Percentiles rank a stretch among this genome's conserved stretches.
Evolutionary conservation across 64 coral and sea anemone species (phyloP).

Genomic region (Cladopsammia gracilis): DNA sequence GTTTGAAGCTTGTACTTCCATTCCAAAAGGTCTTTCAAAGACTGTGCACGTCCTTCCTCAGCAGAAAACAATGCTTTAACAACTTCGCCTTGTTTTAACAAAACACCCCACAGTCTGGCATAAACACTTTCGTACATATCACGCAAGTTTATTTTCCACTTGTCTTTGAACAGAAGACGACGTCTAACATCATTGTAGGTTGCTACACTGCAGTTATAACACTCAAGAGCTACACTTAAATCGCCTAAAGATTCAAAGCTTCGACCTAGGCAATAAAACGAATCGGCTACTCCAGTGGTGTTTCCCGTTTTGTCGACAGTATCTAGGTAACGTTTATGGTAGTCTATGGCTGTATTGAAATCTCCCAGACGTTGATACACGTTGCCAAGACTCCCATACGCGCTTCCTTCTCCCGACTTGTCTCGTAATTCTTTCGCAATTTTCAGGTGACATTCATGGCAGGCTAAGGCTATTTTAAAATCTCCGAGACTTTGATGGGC

Average conservation of each 20-base stretch:
- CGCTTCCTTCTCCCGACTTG: background rate
- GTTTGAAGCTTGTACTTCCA: background rate
- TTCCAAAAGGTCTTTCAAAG: constrained; percentile 6
- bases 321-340: background rate
- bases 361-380: background rate
- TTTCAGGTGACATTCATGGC: background rate
- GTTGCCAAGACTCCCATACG: background rate
- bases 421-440: background rate
- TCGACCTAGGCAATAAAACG: background rate
- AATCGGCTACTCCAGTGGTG: background rate
- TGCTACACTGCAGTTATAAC: background rate
- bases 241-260: background rate
- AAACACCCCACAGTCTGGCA: background rate
- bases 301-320: too few species aligned
- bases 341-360: background rate
- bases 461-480: background rate
- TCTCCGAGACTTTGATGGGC: background rate
- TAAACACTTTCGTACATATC: background rate
- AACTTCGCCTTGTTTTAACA: background rate
- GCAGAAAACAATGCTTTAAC: background rate
- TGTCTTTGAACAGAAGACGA: background rate
- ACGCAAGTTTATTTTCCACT: constrained; percentile 13
- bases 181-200: background rate
- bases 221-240: background rate
- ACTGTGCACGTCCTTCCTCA: constrained; percentile 9